phyloP scores from a whole-genome alignment of 2,113 vertebrate species.

The Gallinago jamesoni region DNA sequence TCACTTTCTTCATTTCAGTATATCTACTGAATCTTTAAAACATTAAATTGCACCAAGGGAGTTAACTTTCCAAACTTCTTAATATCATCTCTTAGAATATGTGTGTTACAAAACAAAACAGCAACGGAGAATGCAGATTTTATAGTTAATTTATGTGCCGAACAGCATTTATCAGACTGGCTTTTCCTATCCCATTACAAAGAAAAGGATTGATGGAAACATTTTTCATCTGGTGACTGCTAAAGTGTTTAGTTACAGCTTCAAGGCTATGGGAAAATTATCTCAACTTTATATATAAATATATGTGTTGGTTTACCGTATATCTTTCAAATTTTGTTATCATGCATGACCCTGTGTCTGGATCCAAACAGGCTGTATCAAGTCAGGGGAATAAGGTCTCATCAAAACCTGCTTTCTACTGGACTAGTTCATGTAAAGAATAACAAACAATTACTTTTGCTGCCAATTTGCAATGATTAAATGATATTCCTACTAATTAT shows the following conservation, averaged over 20 bases:
- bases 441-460: background rate
- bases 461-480: background rate
- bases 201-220: background rate
- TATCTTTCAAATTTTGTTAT: background rate
- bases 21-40: background rate
- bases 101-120: background rate
- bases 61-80: background rate
- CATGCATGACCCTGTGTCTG: background rate
- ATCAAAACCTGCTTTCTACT: background rate
- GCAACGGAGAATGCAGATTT: background rate
- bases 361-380: background rate
- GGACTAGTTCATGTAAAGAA: background rate
- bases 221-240: background rate
- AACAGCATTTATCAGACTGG: background rate
- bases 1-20: background rate
- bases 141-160: background rate
- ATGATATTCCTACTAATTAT: background rate
- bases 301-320: background rate
- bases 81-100: background rate
- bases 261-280: background rate
- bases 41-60: slow-evolving; percentile 7
- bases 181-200: background rate
- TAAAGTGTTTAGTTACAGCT: background rate
- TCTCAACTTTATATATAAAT: background rate
- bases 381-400: background rate